Evolutionary conservation across 2,888 invertebrate species (phyloP).

Genomic region (Disparrhopalites patrizii): DNA sequence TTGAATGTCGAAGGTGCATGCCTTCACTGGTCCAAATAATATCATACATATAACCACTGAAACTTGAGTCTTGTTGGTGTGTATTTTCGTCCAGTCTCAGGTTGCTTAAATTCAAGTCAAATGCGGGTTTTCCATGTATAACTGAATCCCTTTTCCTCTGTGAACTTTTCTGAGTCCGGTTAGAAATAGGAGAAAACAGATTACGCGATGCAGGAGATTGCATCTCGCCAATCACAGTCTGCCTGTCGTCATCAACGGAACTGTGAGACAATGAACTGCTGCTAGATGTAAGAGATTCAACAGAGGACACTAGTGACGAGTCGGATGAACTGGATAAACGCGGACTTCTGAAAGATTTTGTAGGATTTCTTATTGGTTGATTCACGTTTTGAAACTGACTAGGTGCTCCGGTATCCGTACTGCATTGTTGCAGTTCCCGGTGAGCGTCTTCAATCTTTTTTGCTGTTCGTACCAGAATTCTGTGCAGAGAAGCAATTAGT

Average conservation of each 20-base stretch:
- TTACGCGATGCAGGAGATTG: not conserved
- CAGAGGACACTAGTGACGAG: constrained; percentile 18
- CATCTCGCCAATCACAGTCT: constrained; percentile 21
- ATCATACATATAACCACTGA: not conserved
- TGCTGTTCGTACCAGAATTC: constrained; percentile 51
- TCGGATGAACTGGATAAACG: not conserved
- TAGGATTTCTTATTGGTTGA: not conserved
- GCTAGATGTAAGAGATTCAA: constrained; percentile 27
- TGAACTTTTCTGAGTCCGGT: too few relatives aligned
- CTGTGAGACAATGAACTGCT: constrained; percentile 16
- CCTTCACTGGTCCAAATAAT: constrained; percentile 38
- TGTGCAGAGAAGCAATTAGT: too few relatives aligned
- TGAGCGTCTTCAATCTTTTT: constrained; percentile 52
- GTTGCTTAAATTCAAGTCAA: not conserved
- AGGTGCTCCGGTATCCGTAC: constrained; percentile 31
- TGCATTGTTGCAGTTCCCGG: constrained; percentile 48
- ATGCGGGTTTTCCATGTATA: not conserved
- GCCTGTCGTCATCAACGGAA: constrained; percentile 24
- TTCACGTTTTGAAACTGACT: not conserved
- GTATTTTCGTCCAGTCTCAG: not conserved
- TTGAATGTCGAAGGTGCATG: constrained; percentile 46
- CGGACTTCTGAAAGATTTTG: constrained; percentile 7
- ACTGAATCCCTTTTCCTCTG: not conserved
- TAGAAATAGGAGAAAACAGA: too few relatives aligned
- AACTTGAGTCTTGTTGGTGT: not conserved